Conservation (phyloP, 2,113 vertebrate species). For the Oxyura jamaicensis region DNA sequence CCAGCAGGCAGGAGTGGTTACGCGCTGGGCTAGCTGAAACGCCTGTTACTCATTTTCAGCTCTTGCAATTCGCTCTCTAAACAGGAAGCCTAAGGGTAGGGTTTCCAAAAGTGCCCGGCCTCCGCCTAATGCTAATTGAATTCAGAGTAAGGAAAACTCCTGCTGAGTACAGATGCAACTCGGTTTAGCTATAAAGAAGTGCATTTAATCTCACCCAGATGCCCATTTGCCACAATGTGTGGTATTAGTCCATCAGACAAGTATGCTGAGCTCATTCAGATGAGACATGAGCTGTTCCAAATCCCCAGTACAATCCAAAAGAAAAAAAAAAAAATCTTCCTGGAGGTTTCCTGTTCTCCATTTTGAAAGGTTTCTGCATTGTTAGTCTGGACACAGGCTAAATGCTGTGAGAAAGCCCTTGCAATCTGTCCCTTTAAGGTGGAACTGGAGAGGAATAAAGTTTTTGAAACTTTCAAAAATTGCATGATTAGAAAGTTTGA, state of each 20-base stretch:
- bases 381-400: background rate
- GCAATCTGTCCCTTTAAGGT: background rate
- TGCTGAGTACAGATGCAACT: background rate
- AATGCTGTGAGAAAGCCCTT: background rate
- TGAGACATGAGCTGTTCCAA: background rate
- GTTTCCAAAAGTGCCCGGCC: background rate
- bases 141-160: background rate
- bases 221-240: accelerated
- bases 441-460: background rate
- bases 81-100: background rate
- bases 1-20: background rate
- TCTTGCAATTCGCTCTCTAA: background rate
- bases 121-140: background rate
- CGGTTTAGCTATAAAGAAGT: background rate
- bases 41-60: background rate
- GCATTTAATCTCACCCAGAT: background rate
- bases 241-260: background rate
- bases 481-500: background rate
- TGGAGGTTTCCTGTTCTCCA: background rate
- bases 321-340: slow-evolving; percentile 1
- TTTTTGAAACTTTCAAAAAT: background rate
- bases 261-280: background rate
- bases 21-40: background rate
- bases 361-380: slow-evolving; percentile 28
- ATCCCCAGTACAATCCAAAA: background rate